Evolutionary conservation across 2,797 vertebrate species (phyloP).

Genomic region (Neosilurus mollespiculum): DNA sequence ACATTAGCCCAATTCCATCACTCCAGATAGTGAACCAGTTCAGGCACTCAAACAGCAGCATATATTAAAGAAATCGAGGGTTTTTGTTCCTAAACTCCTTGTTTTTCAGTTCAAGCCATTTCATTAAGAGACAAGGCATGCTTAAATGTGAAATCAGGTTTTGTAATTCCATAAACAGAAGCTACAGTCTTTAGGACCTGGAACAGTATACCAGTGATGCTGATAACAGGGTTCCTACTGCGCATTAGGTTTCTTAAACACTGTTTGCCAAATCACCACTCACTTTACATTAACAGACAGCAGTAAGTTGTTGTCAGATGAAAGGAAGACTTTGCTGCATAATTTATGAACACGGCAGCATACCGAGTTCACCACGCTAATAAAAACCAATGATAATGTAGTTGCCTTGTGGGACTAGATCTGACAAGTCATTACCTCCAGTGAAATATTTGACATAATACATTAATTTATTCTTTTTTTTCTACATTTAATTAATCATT

Average conservation of each 20-base stretch:
- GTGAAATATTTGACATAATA: conserved; percentile 25
- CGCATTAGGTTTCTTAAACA: conserved; percentile 36
- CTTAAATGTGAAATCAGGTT: conserved; percentile 1
- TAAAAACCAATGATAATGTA: conserved; percentile 62
- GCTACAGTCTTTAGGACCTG: neutral
- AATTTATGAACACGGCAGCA: conserved; percentile 66
- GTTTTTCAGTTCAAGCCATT: neutral
- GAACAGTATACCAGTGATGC: conserved; percentile 8
- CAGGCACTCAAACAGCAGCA: conserved; percentile 57
- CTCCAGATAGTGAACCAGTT: conserved; percentile 65
- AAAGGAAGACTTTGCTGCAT: conserved; percentile 61
- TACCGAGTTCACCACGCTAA: conserved; percentile 62
- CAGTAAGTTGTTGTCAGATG: conserved; percentile 56
- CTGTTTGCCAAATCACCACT: conserved; percentile 38
- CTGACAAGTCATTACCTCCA: conserved; percentile 1
- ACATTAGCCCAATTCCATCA: conserved; percentile 68
- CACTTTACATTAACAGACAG: conserved; percentile 46
- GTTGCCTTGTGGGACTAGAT: conserved; percentile 23
- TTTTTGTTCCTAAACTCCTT: conserved; percentile 5
- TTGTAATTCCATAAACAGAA: conserved; percentile 18
- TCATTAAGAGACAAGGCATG: neutral
- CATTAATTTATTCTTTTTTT: conserved; percentile 11
- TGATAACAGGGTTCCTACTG: conserved; percentile 18
- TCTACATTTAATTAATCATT: conserved; percentile 1
- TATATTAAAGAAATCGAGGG: conserved; percentile 11